These are phyloP conservation scores for Amphiprion ocellaris DNA, from an alignment of 2,113 vertebrate genomes.

Conservation along the genomic window DNA sequence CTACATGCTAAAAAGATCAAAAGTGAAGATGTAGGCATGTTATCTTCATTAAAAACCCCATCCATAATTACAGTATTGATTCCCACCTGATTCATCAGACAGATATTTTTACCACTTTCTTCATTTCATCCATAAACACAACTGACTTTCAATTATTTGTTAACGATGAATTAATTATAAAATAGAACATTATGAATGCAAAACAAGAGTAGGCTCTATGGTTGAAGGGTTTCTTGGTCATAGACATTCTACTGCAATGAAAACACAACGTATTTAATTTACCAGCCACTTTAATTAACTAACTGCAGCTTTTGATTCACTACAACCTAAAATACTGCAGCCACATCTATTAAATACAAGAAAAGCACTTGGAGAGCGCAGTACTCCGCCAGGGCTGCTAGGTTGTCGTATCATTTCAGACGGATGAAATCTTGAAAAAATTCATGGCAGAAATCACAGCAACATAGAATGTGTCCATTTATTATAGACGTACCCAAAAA, in stretches of 20 bases:
- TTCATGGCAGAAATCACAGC: too few species aligned
- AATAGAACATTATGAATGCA: neutral
- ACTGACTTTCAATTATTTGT: neutral
- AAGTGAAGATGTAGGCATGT: slow-evolving; percentile 33
- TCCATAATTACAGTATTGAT: slow-evolving; percentile 3
- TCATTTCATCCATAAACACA: slow-evolving; percentile 4
- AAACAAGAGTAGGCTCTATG: neutral
- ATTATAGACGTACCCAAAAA: too few species aligned
- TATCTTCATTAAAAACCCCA: slow-evolving; percentile 35
- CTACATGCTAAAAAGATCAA: slow-evolving; percentile 42
- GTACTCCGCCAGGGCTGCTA: too few species aligned
- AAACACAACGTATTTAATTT: neutral
- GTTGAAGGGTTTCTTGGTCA: neutral
- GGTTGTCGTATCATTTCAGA: too few species aligned
- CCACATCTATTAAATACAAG: neutral
- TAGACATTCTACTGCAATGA: neutral
- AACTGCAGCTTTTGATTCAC: neutral
- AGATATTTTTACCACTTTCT: slow-evolving; percentile 9
- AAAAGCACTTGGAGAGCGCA: too few species aligned
- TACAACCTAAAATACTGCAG: neutral
- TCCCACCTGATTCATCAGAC: neutral
- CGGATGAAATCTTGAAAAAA: too few species aligned
- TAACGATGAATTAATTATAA: neutral
- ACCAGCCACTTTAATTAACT: neutral
- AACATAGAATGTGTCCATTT: too few species aligned